phyloP scores from a whole-genome alignment of 2,888 invertebrate genomes.

The Metallyticus violacea region DNA sequence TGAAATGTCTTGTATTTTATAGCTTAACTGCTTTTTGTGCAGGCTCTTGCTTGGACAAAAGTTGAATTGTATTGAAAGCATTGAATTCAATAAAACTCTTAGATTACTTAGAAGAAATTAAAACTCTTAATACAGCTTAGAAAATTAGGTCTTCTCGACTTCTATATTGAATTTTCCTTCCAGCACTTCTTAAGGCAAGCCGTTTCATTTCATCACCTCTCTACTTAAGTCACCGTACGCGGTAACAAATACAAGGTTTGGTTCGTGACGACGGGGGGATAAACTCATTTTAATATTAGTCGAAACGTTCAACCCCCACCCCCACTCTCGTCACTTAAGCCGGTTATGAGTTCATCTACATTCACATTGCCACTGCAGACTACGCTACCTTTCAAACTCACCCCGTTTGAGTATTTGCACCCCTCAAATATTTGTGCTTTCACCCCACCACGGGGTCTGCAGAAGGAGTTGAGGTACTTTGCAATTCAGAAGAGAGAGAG shows the following conservation, averaged over 20 bases:
- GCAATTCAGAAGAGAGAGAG: slow-evolving; percentile 28
- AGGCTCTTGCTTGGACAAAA: too few species aligned
- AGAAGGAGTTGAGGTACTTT: slow-evolving; percentile 27
- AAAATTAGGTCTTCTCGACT: neutral
- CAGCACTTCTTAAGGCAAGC: neutral
- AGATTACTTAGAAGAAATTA: neutral
- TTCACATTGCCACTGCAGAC: neutral
- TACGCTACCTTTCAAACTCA: neutral
- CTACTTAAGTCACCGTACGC: neutral
- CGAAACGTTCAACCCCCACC: neutral
- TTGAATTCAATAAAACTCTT: neutral
- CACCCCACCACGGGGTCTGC: slow-evolving; percentile 15
- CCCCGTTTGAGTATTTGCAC: slow-evolving; percentile 6
- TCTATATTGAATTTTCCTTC: neutral
- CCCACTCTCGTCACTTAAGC: neutral
- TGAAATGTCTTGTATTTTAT: too few species aligned
- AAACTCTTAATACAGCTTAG: neutral
- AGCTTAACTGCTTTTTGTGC: too few species aligned
- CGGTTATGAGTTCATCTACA: slow-evolving; percentile 8
- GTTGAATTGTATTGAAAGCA: neutral
- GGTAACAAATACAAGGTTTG: neutral
- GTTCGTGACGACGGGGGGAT: neutral
- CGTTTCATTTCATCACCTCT: neutral
- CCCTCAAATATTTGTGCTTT: slow-evolving; percentile 34
- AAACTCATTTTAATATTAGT: neutral